A percentile compares a stretch with the other conserved stretches of the same genome.
These are phyloP conservation scores for Cataglyphis cursor DNA, from an alignment of 2,888 invertebrate genomes.

Conservation along the genomic window DNA sequence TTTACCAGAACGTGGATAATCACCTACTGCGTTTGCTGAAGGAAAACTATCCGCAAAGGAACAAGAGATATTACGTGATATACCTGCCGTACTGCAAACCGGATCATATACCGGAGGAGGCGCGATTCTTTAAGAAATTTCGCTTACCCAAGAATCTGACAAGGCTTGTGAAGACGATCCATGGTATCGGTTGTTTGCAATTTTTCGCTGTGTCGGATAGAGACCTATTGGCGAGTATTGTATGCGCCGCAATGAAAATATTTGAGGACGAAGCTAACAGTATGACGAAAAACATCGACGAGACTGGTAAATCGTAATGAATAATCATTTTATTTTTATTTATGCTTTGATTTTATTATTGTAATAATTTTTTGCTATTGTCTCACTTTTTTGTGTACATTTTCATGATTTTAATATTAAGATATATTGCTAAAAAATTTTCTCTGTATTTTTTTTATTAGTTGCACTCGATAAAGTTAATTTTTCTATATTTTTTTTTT, in stretches of 20 bases:
- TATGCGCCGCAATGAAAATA: slow-evolving; percentile 75
- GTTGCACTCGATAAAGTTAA: not conserved
- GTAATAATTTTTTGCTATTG: not conserved
- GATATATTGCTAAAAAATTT: not conserved
- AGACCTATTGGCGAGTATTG: slow-evolving; percentile 79
- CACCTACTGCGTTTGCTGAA: slow-evolving; percentile 80
- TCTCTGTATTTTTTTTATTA: not conserved
- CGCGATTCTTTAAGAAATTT: slow-evolving; percentile 80
- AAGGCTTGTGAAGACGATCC: slow-evolving; percentile 81
- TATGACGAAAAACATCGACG: slow-evolving; percentile 58
- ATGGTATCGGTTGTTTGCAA: slow-evolving; percentile 74
- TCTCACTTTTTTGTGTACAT: not conserved
- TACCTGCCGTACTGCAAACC: slow-evolving; percentile 83
- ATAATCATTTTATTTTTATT: not conserved
- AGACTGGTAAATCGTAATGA: slow-evolving; percentile 73
- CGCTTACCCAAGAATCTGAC: slow-evolving; percentile 81
- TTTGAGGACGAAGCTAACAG: slow-evolving; percentile 55
- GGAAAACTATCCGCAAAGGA: slow-evolving; percentile 78
- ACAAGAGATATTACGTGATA: slow-evolving; percentile 81
- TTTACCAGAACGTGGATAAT: slow-evolving; percentile 81
- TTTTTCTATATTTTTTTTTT: not conserved
- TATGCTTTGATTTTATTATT: not conserved
- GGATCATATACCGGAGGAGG: slow-evolving; percentile 82
- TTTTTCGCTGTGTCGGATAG: slow-evolving; percentile 76
- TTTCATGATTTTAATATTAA: not conserved